Base-by-base conservation (phyloP, 2,797 vertebrate species). In the Enteromius argenteus region DNA sequence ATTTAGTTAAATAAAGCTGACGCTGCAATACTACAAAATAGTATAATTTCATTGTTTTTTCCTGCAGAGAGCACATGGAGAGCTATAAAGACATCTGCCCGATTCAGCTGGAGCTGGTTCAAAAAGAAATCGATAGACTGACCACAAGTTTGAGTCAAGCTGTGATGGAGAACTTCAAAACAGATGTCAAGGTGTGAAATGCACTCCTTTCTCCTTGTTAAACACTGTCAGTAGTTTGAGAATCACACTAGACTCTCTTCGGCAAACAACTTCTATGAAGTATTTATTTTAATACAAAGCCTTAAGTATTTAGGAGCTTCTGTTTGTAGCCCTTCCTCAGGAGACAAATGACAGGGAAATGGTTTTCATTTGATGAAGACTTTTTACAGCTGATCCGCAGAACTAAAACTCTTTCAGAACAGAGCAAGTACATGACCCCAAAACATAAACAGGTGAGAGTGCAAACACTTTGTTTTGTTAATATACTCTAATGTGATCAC, bases 341-440 rank as follows among this genome's bases (percentile, higher is more conserved):
- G 89, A 94, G 90, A 44, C 94, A 97, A 91, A 94, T 97, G 91
- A 97, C 93, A 46, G 96, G 91, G 87, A 93, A 90, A 64, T 99
- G 98, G 98, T 94, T 98, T 81, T 93, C 88, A 44, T 87, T 67
- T 0, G 84, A 89, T 0, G 91, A 93, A 1, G 92, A 92, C 51
- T 96, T 96, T 0, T 17, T 80, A 1, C 83, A 91, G 17, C 91
- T 97, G 35, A 67, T 88, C 72, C 79, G 51, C 0, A 92, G 56
- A 0, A 92, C 92, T 0, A 74, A 89, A 0, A 76, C 30, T 67
- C 95, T 97, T 21, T 93, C 91, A 0, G 0, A 89, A 60, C 91
- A 95, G 62, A 94, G 96, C n/a, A 82, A 88, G 58, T 86, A 92
- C 56, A 91, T 97, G 93, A 95, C 68, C 71, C 83, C 90, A 0